phyloP scores from a whole-genome alignment of 2,888 invertebrate species.

The Oligia latruncula region DNA sequence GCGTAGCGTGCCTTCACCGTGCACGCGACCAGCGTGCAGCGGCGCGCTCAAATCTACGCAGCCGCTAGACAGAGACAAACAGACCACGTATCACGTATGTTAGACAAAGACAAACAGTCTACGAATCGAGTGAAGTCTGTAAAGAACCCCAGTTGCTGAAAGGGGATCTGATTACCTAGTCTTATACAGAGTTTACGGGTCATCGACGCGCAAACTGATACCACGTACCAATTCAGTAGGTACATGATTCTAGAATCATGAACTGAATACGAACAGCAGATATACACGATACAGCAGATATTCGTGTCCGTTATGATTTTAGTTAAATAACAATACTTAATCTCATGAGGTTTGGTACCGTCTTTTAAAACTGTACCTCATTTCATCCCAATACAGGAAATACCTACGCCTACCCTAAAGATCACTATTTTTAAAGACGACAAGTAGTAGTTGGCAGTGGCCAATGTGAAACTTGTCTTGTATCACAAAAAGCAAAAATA shows the following conservation, averaged over 20 bases:
- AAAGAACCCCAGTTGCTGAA: not conserved
- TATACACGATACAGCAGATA: too few species aligned
- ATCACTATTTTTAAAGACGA: not conserved
- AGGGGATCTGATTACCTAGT: not conserved
- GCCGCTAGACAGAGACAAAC: conserved; percentile 94
- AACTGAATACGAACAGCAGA: too few species aligned
- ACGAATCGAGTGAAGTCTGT: not conserved
- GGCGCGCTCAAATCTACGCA: conserved; percentile 94
- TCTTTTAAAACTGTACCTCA: not conserved
- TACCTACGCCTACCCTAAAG: not conserved
- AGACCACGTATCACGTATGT: conserved; percentile 95
- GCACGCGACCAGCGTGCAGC: conserved; percentile 93
- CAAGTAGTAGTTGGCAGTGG: not conserved
- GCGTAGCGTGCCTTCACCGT: conserved; percentile 96
- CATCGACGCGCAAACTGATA: not conserved
- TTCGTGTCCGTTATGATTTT: not conserved
- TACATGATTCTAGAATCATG: too few species aligned
- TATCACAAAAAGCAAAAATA: conserved; percentile 1
- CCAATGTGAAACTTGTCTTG: not conserved
- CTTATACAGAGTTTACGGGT: not conserved
- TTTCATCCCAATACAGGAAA: not conserved
- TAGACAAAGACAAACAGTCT: conserved; percentile 46
- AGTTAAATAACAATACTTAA: not conserved
- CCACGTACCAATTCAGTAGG: not conserved
- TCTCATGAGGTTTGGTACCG: not conserved